Evolutionary conservation across 2,888 invertebrate genomes (phyloP).

Genomic region (Nemotelus nigrinus): DNA sequence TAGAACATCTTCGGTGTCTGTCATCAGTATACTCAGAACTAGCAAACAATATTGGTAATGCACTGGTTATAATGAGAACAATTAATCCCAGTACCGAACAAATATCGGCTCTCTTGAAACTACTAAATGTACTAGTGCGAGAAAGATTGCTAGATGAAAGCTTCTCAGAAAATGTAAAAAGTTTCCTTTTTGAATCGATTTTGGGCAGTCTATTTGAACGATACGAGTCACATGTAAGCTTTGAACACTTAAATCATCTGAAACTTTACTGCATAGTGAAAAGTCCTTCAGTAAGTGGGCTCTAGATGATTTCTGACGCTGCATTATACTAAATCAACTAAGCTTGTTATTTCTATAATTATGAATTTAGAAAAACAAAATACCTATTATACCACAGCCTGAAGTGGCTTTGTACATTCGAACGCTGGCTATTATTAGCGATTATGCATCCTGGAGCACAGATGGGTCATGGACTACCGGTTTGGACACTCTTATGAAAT

Average conservation of each 20-base stretch:
- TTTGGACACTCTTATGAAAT: slow-evolving; percentile 34
- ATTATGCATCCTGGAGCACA: slow-evolving; percentile 2
- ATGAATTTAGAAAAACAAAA: not conserved
- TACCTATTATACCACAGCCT: slow-evolving; percentile 1
- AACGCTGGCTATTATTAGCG: slow-evolving; percentile 25
- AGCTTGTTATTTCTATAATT: too few relatives aligned
- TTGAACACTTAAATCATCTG: not conserved
- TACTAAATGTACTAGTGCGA: slow-evolving; percentile 3
- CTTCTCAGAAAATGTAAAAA: slow-evolving; percentile 10
- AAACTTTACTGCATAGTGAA: not conserved
- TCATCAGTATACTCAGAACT: slow-evolving; percentile 30
- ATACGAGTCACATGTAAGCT: slow-evolving; percentile 7
- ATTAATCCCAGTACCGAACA: slow-evolving; percentile 41
- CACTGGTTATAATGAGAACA: slow-evolving; percentile 21
- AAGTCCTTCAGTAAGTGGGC: too few relatives aligned
- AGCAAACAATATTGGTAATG: slow-evolving; percentile 20
- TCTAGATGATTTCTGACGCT: not conserved
- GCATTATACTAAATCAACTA: not conserved
- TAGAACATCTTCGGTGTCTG: not conserved
- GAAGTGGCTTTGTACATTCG: slow-evolving; percentile 44
- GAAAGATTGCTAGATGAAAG: not conserved
- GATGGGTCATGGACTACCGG: slow-evolving; percentile 27
- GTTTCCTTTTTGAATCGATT: slow-evolving; percentile 40
- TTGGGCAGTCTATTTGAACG: slow-evolving; percentile 24
- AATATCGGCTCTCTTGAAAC: slow-evolving; percentile 42